Percentiles rank a stretch among this genome's conserved stretches.
Conservation (phyloP, 2,888 invertebrate genomes). For the Fabriciana adippe region DNA sequence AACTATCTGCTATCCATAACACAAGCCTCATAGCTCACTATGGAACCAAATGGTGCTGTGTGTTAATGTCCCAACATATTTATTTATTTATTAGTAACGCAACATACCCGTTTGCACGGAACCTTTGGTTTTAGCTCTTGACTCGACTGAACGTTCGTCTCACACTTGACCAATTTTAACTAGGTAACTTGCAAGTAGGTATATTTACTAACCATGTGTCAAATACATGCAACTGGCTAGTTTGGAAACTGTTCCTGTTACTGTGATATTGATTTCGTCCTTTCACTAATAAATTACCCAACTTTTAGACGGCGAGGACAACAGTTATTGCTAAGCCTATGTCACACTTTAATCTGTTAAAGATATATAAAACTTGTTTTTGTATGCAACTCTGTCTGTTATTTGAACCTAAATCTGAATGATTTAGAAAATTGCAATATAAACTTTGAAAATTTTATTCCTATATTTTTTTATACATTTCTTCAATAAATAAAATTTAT, state of each 20-base stretch:
- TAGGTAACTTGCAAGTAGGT: background rate
- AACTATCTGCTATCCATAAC: too few relatives aligned
- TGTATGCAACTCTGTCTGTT: background rate
- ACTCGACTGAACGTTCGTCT: background rate
- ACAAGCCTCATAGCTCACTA: too few relatives aligned
- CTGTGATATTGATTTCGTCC: conserved; percentile 59
- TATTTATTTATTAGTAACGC: too few relatives aligned
- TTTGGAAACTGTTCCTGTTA: conserved; percentile 26
- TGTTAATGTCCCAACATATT: too few relatives aligned
- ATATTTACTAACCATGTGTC: background rate
- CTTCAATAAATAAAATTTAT: too few relatives aligned
- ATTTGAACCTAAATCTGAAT: too few relatives aligned
- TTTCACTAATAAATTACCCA: conserved; percentile 60
- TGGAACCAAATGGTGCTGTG: too few relatives aligned
- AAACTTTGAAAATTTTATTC: too few relatives aligned
- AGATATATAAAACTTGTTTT: background rate
- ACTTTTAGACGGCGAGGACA: conserved; percentile 42
- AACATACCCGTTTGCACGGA: too few relatives aligned
- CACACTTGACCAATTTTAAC: too few relatives aligned
- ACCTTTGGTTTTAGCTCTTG: background rate
- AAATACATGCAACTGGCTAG: background rate
- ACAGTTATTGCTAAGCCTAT: conserved; percentile 5
- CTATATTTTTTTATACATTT: too few relatives aligned
- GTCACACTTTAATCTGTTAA: conserved; percentile 3
- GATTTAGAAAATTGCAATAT: too few relatives aligned